Conservation (phyloP, 2,888 invertebrate genomes). For the Diarsia brunnea region DNA sequence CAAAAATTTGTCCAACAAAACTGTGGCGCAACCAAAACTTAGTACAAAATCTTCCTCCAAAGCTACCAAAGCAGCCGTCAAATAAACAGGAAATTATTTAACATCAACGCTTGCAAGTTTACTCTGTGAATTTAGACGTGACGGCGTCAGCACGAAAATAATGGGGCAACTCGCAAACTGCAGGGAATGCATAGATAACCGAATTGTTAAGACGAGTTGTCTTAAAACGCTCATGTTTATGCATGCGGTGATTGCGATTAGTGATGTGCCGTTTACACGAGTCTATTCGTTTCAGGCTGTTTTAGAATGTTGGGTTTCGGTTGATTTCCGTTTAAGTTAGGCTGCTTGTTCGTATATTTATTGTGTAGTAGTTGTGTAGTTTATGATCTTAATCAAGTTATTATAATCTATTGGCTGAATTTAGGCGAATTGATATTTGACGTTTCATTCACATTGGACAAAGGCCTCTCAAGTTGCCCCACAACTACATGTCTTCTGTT, state of each 20-base stretch:
- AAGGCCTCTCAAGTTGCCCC: not conserved
- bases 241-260: conserved; percentile 59
- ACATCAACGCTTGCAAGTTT: conserved; percentile 62
- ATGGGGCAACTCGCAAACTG: conserved; percentile 63
- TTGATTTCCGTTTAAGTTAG: conserved; percentile 11
- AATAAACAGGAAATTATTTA: conserved; percentile 66
- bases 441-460: not conserved
- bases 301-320: conserved; percentile 15
- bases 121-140: conserved; percentile 59
- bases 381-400: not conserved
- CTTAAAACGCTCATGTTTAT: conserved; percentile 62
- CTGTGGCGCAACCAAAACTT: not conserved
- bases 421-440: not conserved
- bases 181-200: conserved; percentile 60
- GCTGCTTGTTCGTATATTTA: not conserved
- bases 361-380: not conserved
- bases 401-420: not conserved
- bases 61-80: conserved; percentile 34
- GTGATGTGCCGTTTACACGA: conserved; percentile 58
- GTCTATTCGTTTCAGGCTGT: conserved; percentile 43
- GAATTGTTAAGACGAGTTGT: conserved; percentile 63
- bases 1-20: conserved; percentile 20
- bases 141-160: conserved; percentile 64
- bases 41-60: conserved; percentile 25
- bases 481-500: not conserved